phyloP scores from a whole-genome alignment of 2,113 vertebrate species.

The Nyctereutes procyonoides region DNA sequence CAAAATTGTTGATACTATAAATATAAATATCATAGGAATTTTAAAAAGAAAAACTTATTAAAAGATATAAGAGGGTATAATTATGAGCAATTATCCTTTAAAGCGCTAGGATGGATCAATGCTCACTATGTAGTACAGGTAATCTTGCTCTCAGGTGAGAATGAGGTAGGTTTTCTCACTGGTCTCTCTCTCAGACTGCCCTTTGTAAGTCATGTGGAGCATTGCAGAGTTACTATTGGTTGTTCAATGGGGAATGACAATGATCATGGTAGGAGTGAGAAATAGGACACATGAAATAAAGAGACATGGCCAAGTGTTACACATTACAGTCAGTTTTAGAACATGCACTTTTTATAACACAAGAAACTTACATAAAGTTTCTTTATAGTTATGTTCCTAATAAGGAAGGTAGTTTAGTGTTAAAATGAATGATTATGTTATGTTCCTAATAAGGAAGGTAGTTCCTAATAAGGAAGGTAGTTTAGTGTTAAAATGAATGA shows the following conservation, averaged over 20 bases:
- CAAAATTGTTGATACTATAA: not conserved
- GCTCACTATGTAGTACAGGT: not conserved
- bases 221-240: not conserved
- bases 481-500: not conserved
- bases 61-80: not conserved
- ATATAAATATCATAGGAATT: not conserved
- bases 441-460: not conserved
- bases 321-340: not conserved
- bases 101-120: not conserved
- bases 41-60: not conserved
- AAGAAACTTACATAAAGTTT: not conserved
- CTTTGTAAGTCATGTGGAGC: not conserved
- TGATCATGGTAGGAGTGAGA: not conserved
- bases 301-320: not conserved
- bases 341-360: not conserved
- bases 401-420: not conserved
- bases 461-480: not conserved
- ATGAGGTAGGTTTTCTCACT: not conserved
- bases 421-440: not conserved
- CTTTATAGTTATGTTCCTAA: not conserved
- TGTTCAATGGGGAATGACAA: not conserved
- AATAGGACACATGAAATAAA: not conserved
- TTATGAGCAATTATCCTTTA: not conserved
- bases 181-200: not conserved
- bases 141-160: not conserved